phyloP scores from a whole-genome alignment of 2,113 vertebrate species.

The Panthera tigris region DNA sequence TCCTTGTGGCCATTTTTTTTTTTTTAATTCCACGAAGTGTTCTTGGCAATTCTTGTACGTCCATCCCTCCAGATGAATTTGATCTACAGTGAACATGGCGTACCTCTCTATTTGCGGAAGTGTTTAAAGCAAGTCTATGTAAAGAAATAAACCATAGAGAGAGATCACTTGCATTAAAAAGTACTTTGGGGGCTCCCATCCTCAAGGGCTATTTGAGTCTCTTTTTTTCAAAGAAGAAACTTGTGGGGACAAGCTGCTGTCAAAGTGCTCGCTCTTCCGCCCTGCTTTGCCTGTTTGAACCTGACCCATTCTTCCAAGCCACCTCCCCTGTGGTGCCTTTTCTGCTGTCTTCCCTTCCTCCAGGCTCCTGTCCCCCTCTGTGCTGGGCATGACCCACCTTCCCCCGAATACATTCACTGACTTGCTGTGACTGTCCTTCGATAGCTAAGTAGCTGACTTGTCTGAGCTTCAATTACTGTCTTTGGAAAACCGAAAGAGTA shows the following conservation, averaged over 20 bases:
- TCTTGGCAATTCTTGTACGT: background rate
- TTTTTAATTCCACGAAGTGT: background rate
- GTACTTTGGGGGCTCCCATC: background rate
- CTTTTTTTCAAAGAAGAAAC: background rate
- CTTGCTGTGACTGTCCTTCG: background rate
- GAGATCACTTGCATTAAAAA: background rate
- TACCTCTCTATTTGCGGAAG: background rate
- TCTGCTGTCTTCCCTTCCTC: background rate
- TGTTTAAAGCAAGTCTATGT: conserved; percentile 26
- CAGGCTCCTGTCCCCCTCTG: background rate
- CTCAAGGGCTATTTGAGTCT: background rate
- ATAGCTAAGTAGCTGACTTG: background rate
- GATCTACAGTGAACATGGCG: background rate
- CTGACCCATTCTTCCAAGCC: background rate
- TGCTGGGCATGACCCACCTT: background rate
- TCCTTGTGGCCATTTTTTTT: background rate
- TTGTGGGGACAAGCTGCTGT: background rate
- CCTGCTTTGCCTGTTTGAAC: background rate
- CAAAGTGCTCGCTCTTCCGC: background rate
- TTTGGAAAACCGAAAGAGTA: background rate
- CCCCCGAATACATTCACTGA: background rate
- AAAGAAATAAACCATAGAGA: background rate
- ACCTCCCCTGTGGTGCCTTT: background rate
- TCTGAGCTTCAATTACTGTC: background rate
- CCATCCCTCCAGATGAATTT: background rate